Evolutionary conservation across 2,797 vertebrate species (phyloP).

Genomic region (Mus caroli): DNA sequence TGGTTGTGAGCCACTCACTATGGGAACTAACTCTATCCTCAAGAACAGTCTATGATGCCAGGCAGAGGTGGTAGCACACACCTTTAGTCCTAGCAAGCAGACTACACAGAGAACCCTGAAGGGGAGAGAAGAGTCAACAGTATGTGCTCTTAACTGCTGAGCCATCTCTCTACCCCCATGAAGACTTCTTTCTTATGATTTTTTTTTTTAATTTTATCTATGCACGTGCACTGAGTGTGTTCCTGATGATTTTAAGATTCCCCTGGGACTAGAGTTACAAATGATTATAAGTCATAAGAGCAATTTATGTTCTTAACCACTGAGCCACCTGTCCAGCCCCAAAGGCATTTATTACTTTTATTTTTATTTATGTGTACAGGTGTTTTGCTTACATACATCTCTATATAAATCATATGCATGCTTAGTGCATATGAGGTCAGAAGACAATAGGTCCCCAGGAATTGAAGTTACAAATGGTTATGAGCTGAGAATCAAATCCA

Average conservation of each 20-base stretch:
- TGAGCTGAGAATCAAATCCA: neutral
- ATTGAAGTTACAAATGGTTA: neutral
- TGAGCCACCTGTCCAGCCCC: neutral
- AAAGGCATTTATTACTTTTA: constrained; percentile 31
- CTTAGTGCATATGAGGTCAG: neutral
- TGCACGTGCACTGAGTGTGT: neutral
- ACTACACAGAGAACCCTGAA: neutral
- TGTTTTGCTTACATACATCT: neutral
- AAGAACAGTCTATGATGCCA: neutral
- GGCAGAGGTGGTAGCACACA: neutral
- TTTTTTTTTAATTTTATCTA: neutral
- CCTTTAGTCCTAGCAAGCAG: neutral
- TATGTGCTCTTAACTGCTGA: neutral
- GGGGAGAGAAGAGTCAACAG: neutral
- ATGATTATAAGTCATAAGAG: neutral
- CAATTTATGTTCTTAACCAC: neutral
- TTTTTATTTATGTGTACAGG: neutral
- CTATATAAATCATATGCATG: neutral
- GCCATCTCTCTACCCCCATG: neutral
- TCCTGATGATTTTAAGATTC: neutral
- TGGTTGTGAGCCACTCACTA: neutral
- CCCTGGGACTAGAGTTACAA: neutral
- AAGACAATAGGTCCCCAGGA: neutral
- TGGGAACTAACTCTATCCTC: neutral
- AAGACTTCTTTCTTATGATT: neutral